Evolutionary conservation across 1,140 invertebrate species (phyloP).

Genomic region (Cherax quadricarinatus): DNA sequence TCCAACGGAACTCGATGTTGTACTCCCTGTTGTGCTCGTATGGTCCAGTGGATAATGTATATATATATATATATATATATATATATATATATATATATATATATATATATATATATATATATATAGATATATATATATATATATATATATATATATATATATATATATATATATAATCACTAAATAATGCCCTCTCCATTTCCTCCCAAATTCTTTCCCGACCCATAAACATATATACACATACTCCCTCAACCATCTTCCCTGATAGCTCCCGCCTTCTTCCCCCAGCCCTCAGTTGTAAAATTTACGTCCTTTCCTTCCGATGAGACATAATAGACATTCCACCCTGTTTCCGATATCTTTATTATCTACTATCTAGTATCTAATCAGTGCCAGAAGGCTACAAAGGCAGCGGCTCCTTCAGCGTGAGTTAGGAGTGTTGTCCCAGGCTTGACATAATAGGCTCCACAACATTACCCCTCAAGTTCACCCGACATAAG

Average conservation of each 20-base stretch:
- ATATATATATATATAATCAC: too few species aligned
- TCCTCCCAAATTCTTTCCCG: too few species aligned
- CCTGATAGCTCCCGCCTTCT: background rate
- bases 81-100: too few species aligned
- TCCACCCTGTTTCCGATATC: background rate
- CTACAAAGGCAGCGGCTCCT: conserved; percentile 18
- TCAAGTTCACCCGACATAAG: conserved; percentile 26
- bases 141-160: too few species aligned
- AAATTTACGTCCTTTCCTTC: conserved; percentile 12
- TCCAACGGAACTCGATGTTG: too few species aligned
- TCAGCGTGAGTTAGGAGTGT: conserved; percentile 28
- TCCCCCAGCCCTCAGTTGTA: background rate
- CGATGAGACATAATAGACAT: conserved; percentile 17
- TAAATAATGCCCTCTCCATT: too few species aligned
- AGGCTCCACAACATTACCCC: conserved; percentile 32
- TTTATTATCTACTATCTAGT: conserved; percentile 14
- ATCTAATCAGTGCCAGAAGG: conserved; percentile 45
- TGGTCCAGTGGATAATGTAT: too few species aligned
- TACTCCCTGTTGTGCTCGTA: too few species aligned
- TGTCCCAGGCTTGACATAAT: conserved; percentile 32
- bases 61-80: too few species aligned
- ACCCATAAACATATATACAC: background rate
- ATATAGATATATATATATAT: too few species aligned
- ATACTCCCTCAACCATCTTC: background rate
- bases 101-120: too few species aligned